Evolutionary conservation across 2,888 invertebrate species (phyloP).

Genomic region (Dusona sp.): DNA sequence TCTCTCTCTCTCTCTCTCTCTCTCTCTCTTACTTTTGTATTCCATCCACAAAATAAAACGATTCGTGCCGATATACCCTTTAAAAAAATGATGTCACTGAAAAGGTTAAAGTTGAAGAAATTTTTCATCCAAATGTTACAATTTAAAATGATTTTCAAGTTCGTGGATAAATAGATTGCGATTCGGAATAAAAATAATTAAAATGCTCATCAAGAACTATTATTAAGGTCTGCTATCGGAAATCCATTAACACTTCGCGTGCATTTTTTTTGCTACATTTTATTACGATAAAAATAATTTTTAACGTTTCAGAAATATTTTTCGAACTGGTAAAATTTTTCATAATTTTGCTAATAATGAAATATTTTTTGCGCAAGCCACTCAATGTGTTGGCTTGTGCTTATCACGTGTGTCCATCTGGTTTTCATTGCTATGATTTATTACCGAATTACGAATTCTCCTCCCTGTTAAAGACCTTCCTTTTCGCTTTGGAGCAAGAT

Average conservation of each 20-base stretch:
- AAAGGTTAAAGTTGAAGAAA: not conserved
- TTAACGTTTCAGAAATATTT: no score
- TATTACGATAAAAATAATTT: no score
- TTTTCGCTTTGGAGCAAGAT: slow-evolving; percentile 54
- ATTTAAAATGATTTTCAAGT: not conserved
- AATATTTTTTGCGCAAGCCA: slow-evolving; percentile 7
- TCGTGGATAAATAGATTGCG: not conserved
- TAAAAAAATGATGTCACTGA: not conserved
- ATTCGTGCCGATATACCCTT: slow-evolving; percentile 66
- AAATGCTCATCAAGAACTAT: no score
- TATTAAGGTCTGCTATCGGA: no score
- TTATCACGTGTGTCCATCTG: slow-evolving; percentile 38
- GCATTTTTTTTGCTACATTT: no score
- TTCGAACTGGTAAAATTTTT: no score
- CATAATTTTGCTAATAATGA: slow-evolving; percentile 5
- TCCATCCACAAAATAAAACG: slow-evolving; percentile 69
- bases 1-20: no score
- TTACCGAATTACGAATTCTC: slow-evolving; percentile 60
- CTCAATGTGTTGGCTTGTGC: slow-evolving; percentile 21
- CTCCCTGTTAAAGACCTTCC: slow-evolving; percentile 48
- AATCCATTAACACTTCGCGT: no score
- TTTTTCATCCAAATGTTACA: not conserved
- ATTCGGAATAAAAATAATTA: not conserved
- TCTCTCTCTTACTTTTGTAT: slow-evolving; percentile 43
- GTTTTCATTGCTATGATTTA: slow-evolving; percentile 57